Base-by-base conservation (phyloP, 2,888 invertebrate species). In the Chymomyza caudatula region DNA sequence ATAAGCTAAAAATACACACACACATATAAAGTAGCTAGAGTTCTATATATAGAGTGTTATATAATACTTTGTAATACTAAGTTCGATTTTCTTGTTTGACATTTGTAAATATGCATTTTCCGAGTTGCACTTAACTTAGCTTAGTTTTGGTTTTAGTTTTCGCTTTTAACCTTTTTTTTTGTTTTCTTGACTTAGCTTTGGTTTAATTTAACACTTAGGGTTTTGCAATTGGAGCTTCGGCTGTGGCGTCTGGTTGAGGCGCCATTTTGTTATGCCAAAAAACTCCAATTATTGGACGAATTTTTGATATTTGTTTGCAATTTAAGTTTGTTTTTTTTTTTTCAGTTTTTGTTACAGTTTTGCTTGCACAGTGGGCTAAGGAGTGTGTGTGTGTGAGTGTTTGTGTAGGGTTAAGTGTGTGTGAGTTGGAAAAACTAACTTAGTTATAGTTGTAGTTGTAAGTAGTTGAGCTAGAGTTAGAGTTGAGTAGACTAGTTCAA, bases 221-320 rank as follows among this genome's bases (percentile, higher is more conserved):
- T 78, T 80, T 77, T 74, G 78, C 76, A 80, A 81, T 76, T 74
- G 82, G 85, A 83, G 82, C 65, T 70, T 69, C 65, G 79, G 71
- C 69, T 68, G 72, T 73, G 77, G 67, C 67, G 20, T 37, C 61
- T 55, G 67, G 22, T 63, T 67, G 15, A 56, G 37, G 20, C 19
- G 78, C 78, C 82, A 74, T 74, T 68, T 80, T 81, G 79, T 85
- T 76, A 65, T 74, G 80, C 78, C 80, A 66, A 67, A 68, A 78
- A 73, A 77, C 89, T 89, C 89, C 89, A 89, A 89, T 85, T 85
- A 84, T 87, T 89, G 89, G 89, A 89, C 89, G 89, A 89, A 88
- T 89, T 89, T 85, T 89, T 88, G 89, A 89, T 89, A 89, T 89
- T 88, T 87, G 83, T 88, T 75, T 89, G 88, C 88, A 87, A 78